Percentiles rank a stretch among this genome's conserved stretches.
Conservation (phyloP, 2,797 vertebrate genomes). For the Dendrocincla fuliginosa region DNA sequence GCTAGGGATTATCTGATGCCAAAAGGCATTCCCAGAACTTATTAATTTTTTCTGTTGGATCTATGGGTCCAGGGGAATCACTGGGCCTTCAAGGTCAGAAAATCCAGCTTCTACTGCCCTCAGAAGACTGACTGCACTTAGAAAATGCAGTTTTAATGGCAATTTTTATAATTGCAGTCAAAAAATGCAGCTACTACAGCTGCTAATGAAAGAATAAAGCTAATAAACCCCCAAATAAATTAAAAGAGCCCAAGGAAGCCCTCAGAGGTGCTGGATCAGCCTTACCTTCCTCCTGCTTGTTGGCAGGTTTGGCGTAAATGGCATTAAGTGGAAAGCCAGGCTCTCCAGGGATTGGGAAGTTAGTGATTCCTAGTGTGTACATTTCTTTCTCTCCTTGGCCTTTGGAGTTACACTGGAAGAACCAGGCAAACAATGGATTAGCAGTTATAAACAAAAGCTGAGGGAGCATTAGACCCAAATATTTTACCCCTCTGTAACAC, state of each 20-base stretch:
- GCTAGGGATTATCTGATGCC: background rate
- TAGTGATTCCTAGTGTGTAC: constrained; percentile 96
- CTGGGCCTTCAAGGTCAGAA: background rate
- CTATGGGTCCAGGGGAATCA: background rate
- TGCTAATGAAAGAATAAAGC: background rate
- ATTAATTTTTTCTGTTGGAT: background rate
- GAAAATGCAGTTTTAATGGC: background rate
- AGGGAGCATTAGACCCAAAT: background rate
- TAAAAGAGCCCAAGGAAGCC: background rate
- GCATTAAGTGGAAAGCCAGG: constrained; percentile 97
- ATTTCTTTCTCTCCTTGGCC: constrained; percentile 96
- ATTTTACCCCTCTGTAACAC: background rate
- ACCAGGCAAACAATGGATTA: background rate
- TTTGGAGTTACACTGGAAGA: constrained; percentile 91
- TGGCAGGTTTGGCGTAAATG: constrained; percentile 91
- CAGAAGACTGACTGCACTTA: background rate
- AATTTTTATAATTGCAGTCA: background rate
- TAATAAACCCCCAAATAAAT: background rate
- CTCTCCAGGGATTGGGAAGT: constrained; percentile 95
- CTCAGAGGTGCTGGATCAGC: background rate
- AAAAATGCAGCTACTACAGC: background rate
- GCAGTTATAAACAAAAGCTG: background rate
- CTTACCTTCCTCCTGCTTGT: constrained; percentile 96
- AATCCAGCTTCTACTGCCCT: background rate
- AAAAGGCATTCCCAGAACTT: background rate